Base-by-base conservation (phyloP, 2,113 vertebrate species). In the Etheostoma cragini region DNA sequence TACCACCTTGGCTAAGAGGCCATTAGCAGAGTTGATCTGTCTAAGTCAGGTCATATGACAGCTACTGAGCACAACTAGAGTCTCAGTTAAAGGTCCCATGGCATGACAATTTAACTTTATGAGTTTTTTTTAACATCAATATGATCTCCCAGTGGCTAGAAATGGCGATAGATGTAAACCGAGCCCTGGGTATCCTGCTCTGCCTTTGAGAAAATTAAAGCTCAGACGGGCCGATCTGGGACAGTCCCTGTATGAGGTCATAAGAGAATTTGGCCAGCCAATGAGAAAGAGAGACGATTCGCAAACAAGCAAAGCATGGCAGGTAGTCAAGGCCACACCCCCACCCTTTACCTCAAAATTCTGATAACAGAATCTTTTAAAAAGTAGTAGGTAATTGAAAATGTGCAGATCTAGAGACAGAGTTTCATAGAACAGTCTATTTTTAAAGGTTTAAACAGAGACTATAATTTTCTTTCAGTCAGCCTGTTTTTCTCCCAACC, bases 391-490 rank as follows among this genome's bases (percentile, higher is more conserved):
- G 24, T 77, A 14, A 53, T 46, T 74, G 68, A 49, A 84, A 54
- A 78, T 33, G 24, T 73, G 42, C 53, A 67, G 47, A 72, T 35
- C 45, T 56, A 26, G 38, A 45, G 66, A 21, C 65, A 63, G 21
- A 2, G 19, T 57, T 81, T 22, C 46, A 57, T 14, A 50, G 65
- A 60, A 54, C 75, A n/a, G 61, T 12, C 56, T 82, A 89, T 78
- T 84, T 84, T 76, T 73, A 21, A 67, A 72, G 7, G 6, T 47
- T 81, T 72, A 33, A 66, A 30, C 70, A 46, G 15, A 70, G 68
- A 42, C 67, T 77, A 50, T 61, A 70, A 83, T 85, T 81, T 85
- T 72, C 73, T 63, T 74, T 78, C 19, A 54, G 24, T 66, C 42
- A 17, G 30, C 46, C 22, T 30, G 62, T 52, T 45, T 62, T 52